These are phyloP conservation scores for Danio choprae DNA, from an alignment of 2,797 vertebrate species.

Conservation along the genomic window DNA sequence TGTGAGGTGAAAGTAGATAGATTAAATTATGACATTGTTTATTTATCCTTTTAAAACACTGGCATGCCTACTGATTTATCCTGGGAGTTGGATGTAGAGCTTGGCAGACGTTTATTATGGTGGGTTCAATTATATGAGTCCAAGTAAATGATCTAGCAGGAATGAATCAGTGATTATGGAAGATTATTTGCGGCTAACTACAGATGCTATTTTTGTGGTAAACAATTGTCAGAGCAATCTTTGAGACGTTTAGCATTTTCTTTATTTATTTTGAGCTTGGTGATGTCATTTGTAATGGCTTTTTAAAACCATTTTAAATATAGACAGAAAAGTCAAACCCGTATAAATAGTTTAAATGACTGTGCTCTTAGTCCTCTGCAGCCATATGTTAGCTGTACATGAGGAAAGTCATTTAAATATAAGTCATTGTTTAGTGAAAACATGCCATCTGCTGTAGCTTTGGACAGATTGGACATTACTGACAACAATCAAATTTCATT, in stretches of 20 bases:
- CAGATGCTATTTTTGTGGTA: slow-evolving; percentile 8
- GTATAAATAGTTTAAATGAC: neutral
- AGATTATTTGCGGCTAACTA: slow-evolving; percentile 15
- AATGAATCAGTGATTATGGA: slow-evolving; percentile 10
- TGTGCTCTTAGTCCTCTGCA: neutral
- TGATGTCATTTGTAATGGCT: neutral
- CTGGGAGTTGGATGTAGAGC: slow-evolving; percentile 62
- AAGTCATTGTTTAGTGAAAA: neutral
- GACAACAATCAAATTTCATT: neutral
- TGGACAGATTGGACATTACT: neutral
- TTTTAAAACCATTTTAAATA: slow-evolving; percentile 6
- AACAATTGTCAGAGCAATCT: neutral
- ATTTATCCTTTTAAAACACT: slow-evolving; percentile 74
- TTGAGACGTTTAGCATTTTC: neutral
- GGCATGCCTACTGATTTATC: slow-evolving; percentile 71
- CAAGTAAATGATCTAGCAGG: slow-evolving; percentile 6
- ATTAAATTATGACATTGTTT: slow-evolving; percentile 74
- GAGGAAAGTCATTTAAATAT: neutral
- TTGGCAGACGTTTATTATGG: slow-evolving; percentile 71
- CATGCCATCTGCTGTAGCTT: neutral
- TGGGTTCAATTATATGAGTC: slow-evolving; percentile 71
- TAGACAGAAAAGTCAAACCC: neutral
- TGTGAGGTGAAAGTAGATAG: slow-evolving; percentile 69
- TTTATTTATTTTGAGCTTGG: neutral
- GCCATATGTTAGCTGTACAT: neutral